A percentile compares a stretch with the other conserved stretches of the same genome.
Conservation (phyloP, 2,797 vertebrate species). For the Etheostoma nigrum region DNA sequence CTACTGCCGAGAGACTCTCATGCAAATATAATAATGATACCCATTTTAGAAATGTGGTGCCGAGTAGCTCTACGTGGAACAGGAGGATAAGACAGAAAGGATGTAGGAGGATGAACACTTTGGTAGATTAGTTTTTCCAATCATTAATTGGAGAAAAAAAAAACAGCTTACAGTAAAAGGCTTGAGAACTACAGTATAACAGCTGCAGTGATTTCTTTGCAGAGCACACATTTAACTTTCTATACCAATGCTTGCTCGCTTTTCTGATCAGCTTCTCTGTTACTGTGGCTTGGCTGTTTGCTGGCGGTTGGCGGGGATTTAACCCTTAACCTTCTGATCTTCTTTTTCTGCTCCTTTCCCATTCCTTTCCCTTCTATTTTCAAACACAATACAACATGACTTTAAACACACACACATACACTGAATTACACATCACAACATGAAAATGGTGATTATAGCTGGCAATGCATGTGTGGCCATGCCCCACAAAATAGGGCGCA, state of each 20-base stretch:
- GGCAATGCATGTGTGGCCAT: constrained; percentile 99
- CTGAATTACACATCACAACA: constrained; percentile 63
- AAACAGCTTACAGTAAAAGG: constrained; percentile 18
- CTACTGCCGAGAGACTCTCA: constrained; percentile 15
- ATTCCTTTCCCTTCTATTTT: constrained; percentile 42
- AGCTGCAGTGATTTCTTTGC: constrained; percentile 26
- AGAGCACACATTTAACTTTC: constrained; percentile 31
- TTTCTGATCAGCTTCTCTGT: constrained; percentile 77
- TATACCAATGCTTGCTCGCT: constrained; percentile 83
- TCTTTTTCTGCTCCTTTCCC: constrained; percentile 84
- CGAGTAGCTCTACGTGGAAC: constrained; percentile 12
- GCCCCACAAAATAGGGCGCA: constrained; percentile 99
- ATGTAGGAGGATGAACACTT: neutral
- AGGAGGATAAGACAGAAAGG: neutral
- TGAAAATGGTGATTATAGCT: constrained; percentile 88
- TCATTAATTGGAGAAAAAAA: constrained; percentile 33
- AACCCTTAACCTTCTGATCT: constrained; percentile 93
- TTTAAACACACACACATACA: constrained; percentile 35
- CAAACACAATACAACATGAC: constrained; percentile 30
- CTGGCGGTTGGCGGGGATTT: constrained; percentile 90
- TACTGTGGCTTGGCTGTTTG: constrained; percentile 90
- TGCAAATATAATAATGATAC: constrained; percentile 48
- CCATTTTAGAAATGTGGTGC: constrained; percentile 22
- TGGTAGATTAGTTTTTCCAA: constrained; percentile 4
- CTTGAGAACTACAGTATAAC: constrained; percentile 4